These are phyloP conservation scores for Lithobates sylvaticus DNA, from an alignment of 2,797 vertebrate genomes.

Conservation along the genomic window DNA sequence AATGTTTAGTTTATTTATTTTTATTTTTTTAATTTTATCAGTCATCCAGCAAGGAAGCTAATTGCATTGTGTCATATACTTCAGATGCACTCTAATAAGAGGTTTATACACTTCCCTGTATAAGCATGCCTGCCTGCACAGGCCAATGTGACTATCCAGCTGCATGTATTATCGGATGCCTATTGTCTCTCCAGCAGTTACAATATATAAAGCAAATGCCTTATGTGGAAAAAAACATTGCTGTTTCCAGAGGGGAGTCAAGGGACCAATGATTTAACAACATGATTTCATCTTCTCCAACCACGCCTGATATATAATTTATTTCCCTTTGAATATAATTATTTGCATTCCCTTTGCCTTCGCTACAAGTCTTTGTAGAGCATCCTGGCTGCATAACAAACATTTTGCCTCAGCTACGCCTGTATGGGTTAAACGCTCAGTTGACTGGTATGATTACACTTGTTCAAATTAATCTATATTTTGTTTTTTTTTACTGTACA, in stretches of 20 bases:
- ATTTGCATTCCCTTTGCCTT: slow-evolving; percentile 50
- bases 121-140: not conserved
- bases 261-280: slow-evolving; percentile 52
- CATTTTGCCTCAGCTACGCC: slow-evolving; percentile 9
- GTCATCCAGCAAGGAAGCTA: too few relatives aligned
- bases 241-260: slow-evolving; percentile 38
- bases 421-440: slow-evolving; percentile 23
- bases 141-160: not conserved
- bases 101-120: not conserved
- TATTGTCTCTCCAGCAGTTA: slow-evolving; percentile 37
- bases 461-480: slow-evolving; percentile 10
- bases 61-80: too few relatives aligned
- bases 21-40: too few relatives aligned
- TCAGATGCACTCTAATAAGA: too few relatives aligned
- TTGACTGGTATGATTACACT: slow-evolving; percentile 18
- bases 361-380: slow-evolving; percentile 33
- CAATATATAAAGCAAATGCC: slow-evolving; percentile 19
- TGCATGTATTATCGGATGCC: not conserved
- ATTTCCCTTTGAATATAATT: slow-evolving; percentile 54
- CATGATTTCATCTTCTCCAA: slow-evolving; percentile 50
- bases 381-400: slow-evolving; percentile 31
- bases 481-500: slow-evolving; percentile 1
- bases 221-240: slow-evolving; percentile 41
- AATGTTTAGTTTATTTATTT: too few relatives aligned
- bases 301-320: slow-evolving; percentile 51